Base-by-base conservation (phyloP, 2,113 vertebrate species). In the Lichenostomus cassidix region DNA sequence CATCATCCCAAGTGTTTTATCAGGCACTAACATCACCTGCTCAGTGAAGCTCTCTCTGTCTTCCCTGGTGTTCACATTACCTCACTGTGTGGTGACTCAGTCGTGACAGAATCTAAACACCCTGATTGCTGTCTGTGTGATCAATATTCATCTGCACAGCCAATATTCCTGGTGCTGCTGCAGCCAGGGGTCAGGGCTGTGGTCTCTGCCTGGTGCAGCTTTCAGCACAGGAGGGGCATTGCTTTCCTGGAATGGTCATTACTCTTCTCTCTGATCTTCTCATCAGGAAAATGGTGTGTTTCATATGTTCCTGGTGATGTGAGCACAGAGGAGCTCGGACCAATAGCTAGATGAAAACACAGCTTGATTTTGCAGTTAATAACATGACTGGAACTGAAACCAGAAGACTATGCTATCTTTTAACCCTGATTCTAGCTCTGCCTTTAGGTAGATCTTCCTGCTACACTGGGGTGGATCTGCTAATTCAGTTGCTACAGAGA, bases 301-400 rank as follows among this genome's bases (percentile, higher is more conserved):
- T 89, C 56, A 8, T n/a, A 17, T 56, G 37, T 47, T 86, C 63
- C 63, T 2, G 1, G 65, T 4, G 9, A 55, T 60, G 49, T 23
- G 29, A 81, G 47, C 3, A 4, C 56, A 71, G 56, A 75, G 44
- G 11, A 84, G 41, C 42, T 71, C 70, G 64, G 52, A 27, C 50
- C 68, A 81, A 69, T 7, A 49, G 5, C 68, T 63, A 39, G 89
- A 89, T 75, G 44, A 84, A 81, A 87, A 75, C 83, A 82, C 89
- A 92, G 69, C 65, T 94, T 93, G 83, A 78, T 35, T 89, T 91
- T 84, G 22, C 52, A 84, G 83, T 68, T 74, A 83, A 87, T 86
- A 76, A 67, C 29, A 31, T 23, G 46, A 23, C n/a, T 58, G 83
- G 23, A 29, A 60, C 44, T 37, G 77, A 82, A 63, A 82, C 8